A percentile compares a stretch with the other conserved stretches of the same genome.
These are phyloP conservation scores for Fistularia commersonii DNA, from an alignment of 2,797 vertebrate species.

Conservation along the genomic window DNA sequence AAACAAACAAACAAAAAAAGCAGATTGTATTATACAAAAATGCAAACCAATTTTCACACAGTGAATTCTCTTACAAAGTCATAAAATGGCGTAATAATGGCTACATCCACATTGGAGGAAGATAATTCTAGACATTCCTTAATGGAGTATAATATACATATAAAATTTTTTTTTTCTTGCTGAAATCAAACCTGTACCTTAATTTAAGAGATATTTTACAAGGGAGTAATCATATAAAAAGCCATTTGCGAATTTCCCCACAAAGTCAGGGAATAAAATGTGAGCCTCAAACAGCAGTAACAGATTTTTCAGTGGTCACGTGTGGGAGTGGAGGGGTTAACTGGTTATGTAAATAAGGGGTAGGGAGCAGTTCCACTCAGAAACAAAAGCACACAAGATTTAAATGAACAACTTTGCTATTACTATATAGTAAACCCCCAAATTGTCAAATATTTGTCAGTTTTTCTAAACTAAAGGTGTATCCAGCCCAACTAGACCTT, in stretches of 20 bases:
- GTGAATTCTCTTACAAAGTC: slow-evolving; percentile 90
- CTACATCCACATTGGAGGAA: slow-evolving; percentile 90
- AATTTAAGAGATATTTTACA: slow-evolving; percentile 86
- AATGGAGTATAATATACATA: slow-evolving; percentile 89
- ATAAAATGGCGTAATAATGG: slow-evolving; percentile 85
- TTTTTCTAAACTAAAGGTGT: slow-evolving; percentile 39
- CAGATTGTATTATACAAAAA: slow-evolving; percentile 89
- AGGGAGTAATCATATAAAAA: slow-evolving; percentile 83
- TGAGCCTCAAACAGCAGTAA: slow-evolving; percentile 78
- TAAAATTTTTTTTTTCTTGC: slow-evolving; percentile 81
- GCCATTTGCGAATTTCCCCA: slow-evolving; percentile 76
- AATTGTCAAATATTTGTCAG: slow-evolving; percentile 21
- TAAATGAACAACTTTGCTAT: slow-evolving; percentile 65
- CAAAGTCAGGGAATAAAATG: slow-evolving; percentile 76
- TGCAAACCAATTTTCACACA: slow-evolving; percentile 90
- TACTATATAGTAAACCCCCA: slow-evolving; percentile 58
- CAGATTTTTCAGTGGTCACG: slow-evolving; percentile 72
- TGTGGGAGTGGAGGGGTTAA: slow-evolving; percentile 56
- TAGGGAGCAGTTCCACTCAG: slow-evolving; percentile 70
- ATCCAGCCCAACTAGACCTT: slow-evolving; percentile 36
- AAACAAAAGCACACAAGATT: slow-evolving; percentile 67
- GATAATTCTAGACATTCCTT: slow-evolving; percentile 89
- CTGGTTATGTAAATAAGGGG: slow-evolving; percentile 56
- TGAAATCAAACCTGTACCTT: slow-evolving; percentile 87
- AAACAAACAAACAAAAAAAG: slow-evolving; percentile 79